Evolutionary conservation across 2,888 invertebrate genomes (phyloP), one percentile per base, ranked within the genome.

Genomic region (Eilema caniola): DNA sequence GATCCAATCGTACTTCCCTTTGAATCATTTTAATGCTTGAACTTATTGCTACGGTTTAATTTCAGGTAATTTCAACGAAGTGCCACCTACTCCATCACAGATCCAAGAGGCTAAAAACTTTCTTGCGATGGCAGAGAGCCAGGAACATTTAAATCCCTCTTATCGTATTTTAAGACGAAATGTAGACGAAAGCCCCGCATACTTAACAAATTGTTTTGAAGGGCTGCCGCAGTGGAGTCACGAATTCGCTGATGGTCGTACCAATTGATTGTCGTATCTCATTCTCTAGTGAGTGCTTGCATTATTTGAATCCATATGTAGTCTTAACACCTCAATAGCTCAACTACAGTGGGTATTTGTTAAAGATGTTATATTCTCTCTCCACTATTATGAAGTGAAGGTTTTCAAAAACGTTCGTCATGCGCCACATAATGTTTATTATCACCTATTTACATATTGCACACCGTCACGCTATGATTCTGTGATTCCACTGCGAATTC

Each of bases 31-130:
- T 47, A 1, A 53, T 10, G 16, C n/a, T 53, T 20, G 8, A n/a
- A 53, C 10, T 53, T 2, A 53, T n/a, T 10, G 53, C n/a, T 2
- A n/a, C 11, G 31, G 4, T 28, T n/a, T 31, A 60, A 8, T 88
- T 88, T 28, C 85, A 93, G 92, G 92, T 64, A 88, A 91, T 78
- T 93, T 86, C 75, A 86, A 85, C 10, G 71, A 80, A 28, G 71
- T 67, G 0, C 33, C 82, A 14, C 91, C 92, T 0, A 73, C 85
- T 0, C 37, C 23, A 2, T 69, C 66, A 1, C 92, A 92, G 72
- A 69, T 91, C 8, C 79, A 83, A 14, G 87, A 85, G 73, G 87
- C 89, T 0, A 84, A 85, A 24, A 83, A 81, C 11, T 87, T 92
- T 63, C 77, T 90, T 25, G 85, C 82, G 0, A 87, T 85, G 62